phyloP scores from a whole-genome alignment of 2,888 invertebrate species.

The Acleris sparsana region DNA sequence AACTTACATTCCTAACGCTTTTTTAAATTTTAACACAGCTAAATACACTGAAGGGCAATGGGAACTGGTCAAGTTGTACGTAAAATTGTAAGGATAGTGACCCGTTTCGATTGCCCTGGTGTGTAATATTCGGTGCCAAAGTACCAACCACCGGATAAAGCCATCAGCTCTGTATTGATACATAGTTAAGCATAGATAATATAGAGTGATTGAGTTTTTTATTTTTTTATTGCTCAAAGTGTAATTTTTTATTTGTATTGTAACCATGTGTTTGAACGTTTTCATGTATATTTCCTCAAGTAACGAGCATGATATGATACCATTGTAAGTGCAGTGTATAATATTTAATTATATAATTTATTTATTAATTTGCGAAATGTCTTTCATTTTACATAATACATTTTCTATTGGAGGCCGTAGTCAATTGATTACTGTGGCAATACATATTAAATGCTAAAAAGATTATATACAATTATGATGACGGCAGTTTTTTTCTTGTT shows the following conservation, averaged over 20 bases:
- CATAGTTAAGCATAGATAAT: constrained; percentile 59
- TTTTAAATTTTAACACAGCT: constrained; percentile 40
- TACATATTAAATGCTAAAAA: too few species aligned
- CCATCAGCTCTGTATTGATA: constrained; percentile 44
- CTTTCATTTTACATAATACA: constrained; percentile 42
- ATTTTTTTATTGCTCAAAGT: constrained; percentile 82
- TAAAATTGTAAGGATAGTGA: too few species aligned
- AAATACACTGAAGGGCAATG: too few species aligned
- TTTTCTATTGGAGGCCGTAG: too few species aligned
- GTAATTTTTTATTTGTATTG: constrained; percentile 68
- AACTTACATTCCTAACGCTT: constrained; percentile 72
- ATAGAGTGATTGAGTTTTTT: constrained; percentile 78
- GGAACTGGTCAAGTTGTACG: too few species aligned
- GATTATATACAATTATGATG: too few species aligned
- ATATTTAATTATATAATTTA: constrained; percentile 83
- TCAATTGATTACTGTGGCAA: too few species aligned
- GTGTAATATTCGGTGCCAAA: constrained; percentile 45
- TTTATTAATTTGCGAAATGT: constrained; percentile 78
- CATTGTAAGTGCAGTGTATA: constrained; percentile 80
- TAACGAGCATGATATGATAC: constrained; percentile 74
- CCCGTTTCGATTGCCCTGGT: constrained; percentile 30
- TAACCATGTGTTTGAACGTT: constrained; percentile 75
- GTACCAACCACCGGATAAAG: constrained; percentile 44
- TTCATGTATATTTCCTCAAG: constrained; percentile 76
- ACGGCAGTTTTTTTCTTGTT: too few species aligned